These are phyloP conservation scores for Hycleus phaleratus DNA, from an alignment of 1,140 invertebrate species.

Conservation along the genomic window DNA sequence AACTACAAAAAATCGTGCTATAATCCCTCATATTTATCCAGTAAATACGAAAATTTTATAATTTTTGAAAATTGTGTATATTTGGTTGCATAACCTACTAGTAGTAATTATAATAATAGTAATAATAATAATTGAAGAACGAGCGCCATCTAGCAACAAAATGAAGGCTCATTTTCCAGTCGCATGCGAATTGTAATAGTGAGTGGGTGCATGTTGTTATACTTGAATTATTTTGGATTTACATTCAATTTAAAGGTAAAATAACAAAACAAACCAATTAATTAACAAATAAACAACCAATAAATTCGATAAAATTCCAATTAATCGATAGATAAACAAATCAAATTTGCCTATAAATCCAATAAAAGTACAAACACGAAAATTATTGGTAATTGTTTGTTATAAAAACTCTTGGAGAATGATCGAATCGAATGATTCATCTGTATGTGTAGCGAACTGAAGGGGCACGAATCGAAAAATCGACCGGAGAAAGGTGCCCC, in stretches of 20 bases:
- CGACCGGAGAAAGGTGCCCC: neutral
- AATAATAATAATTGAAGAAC: neutral
- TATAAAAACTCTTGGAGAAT: neutral
- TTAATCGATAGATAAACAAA: neutral
- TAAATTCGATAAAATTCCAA: neutral
- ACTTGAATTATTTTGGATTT: conserved; percentile 16
- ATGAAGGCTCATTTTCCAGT: conserved; percentile 1
- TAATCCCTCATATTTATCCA: too few relatives aligned
- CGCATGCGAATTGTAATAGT: conserved; percentile 10
- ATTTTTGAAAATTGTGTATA: neutral
- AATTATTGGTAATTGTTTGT: neutral
- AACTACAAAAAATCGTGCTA: too few relatives aligned
- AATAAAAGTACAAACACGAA: too few relatives aligned
- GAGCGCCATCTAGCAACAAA: conserved; percentile 4
- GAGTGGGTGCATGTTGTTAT: conserved; percentile 21
- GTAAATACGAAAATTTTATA: too few relatives aligned
- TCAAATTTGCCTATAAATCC: too few relatives aligned
- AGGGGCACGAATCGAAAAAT: neutral
- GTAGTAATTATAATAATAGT: neutral
- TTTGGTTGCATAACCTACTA: neutral
- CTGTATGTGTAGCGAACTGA: neutral
- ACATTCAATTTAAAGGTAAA: conserved; percentile 15
- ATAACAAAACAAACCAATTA: neutral
- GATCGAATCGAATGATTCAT: neutral
- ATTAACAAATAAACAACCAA: neutral